phyloP scores from a whole-genome alignment of 2,113 vertebrate genomes.

The Athene cunicularia region DNA sequence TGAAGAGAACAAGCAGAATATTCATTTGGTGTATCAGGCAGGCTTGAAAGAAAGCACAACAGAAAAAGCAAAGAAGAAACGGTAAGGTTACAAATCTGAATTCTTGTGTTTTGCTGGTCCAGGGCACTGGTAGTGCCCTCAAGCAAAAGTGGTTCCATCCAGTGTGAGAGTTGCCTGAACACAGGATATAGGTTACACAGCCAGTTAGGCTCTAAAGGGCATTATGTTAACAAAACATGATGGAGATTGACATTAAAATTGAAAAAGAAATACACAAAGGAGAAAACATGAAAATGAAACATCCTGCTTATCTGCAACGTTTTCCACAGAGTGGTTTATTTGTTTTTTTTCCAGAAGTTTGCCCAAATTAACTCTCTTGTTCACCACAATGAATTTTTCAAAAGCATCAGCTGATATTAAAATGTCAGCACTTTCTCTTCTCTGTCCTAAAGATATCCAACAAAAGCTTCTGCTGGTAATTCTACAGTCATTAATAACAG shows the following conservation, averaged over 20 bases:
- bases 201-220: background rate
- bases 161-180: background rate
- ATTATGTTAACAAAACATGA: background rate
- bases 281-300: background rate
- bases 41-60: background rate
- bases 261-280: background rate
- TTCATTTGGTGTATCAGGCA: background rate
- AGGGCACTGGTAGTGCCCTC: background rate
- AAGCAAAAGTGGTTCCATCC: background rate
- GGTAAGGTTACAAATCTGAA: fast-evolving
- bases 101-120: background rate
- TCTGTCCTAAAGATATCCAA: background rate
- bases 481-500: background rate
- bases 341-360: background rate
- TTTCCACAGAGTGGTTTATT: background rate
- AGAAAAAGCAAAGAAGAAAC: background rate
- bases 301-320: fast-evolving
- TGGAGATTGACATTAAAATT: background rate
- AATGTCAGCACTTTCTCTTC: background rate
- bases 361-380: background rate
- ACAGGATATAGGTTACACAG: fast-evolving
- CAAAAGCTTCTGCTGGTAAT: background rate
- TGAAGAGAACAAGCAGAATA: background rate
- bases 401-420: background rate
- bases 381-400: background rate